Base-by-base conservation (phyloP, 2,113 vertebrate genomes). In the Apteryx owenii region DNA sequence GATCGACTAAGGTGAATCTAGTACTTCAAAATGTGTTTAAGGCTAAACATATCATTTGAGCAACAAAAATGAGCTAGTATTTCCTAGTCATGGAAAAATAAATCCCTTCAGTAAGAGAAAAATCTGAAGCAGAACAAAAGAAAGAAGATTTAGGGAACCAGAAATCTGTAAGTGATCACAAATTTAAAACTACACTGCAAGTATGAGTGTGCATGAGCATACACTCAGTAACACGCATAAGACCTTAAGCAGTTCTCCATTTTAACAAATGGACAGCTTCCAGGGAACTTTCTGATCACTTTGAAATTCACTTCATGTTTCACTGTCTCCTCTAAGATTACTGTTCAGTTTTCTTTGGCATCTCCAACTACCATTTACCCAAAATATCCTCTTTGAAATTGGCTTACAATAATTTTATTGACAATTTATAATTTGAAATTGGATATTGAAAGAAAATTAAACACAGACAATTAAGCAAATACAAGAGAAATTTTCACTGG, bases 371-470 rank as follows among this genome's bases (percentile, higher is more conserved):
- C 26, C 88, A 95, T 44, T 8, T 88, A 81, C 61, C 4, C 4
- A 29, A 62, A 85, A 91, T 87, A 62, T 91, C 16, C 28, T 48
- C 16, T 75, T 91, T 71, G 84, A 81, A 93, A 91, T 85, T 70
- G 51, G 11, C 12, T 89, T 88, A 79, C 40, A 81, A 82, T 71
- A 95, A 85, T 91, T 88, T 82, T 81, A 91, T 93, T 92, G 70
- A 51, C 79, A 88, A 88, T 92, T 90, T 95, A 90, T 31, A 71
- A 62, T 82, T 90, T 85, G 28, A 79, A 75, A 66, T 16, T 38
- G n/a, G 12, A 64, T 64, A 64, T 23, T 62, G 69, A 81, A 91
- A 70, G 77, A 78, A 90, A 75, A 82, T 65, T 81, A 91, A 95
- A 91, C 50, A 73, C 28, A 87, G 69, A 62, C 70, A 40, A 84